phyloP scores from a whole-genome alignment of 2,888 invertebrate species.

The Uloborus plumipes region DNA sequence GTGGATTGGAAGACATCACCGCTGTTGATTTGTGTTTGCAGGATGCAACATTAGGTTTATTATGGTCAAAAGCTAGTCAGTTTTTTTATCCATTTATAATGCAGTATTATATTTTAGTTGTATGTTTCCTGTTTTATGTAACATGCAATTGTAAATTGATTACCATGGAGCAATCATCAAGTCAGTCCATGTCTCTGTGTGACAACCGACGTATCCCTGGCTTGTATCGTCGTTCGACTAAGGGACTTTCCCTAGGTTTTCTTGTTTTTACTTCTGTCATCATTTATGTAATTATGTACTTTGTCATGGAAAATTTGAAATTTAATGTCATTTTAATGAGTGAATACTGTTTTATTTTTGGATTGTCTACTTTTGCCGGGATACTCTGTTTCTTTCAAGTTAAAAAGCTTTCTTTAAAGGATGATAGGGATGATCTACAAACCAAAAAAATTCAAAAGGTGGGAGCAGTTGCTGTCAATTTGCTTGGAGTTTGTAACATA shows the following conservation, averaged over 20 bases:
- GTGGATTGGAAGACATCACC: conserved; percentile 69
- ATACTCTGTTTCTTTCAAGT: conserved; percentile 41
- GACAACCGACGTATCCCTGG: not conserved
- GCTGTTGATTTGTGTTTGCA: conserved; percentile 75
- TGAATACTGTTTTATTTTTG: conserved; percentile 48
- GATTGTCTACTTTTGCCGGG: conserved; percentile 23
- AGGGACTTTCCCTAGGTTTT: conserved; percentile 75
- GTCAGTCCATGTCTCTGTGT: not conserved
- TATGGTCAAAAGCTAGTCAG: conserved; percentile 75
- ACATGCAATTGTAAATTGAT: conserved; percentile 71
- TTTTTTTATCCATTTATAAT: conserved; percentile 75
- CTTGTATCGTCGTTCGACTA: conserved; percentile 75
- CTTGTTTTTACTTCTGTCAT: conserved; percentile 72
- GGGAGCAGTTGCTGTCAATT: conserved; percentile 21
- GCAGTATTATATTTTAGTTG: conserved; percentile 74
- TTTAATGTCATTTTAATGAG: conserved; percentile 19
- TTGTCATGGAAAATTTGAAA: conserved; percentile 29
- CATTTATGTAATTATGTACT: conserved; percentile 53
- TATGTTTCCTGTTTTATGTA: conserved; percentile 74
- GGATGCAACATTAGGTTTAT: conserved; percentile 74
- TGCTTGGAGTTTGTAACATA: conserved; percentile 44
- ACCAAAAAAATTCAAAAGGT: conserved; percentile 1
- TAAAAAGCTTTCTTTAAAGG: conserved; percentile 20
- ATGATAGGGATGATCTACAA: not conserved
- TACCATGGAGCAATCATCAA: conserved; percentile 2